Base-by-base conservation (phyloP, 2,797 vertebrate species). In the Sebastes melanostomus region DNA sequence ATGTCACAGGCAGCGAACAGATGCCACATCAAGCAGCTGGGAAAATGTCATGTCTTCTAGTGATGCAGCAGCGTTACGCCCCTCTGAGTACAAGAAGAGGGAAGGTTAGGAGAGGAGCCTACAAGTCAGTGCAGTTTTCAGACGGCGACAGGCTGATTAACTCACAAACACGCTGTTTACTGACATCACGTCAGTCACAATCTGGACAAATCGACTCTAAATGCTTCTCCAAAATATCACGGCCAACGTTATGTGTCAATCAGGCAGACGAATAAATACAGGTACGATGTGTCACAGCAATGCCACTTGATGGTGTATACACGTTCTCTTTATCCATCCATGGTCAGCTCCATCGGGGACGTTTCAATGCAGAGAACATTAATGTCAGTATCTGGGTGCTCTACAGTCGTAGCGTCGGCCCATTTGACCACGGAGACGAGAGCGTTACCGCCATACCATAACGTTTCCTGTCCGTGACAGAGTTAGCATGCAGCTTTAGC, bases 1-100 rank as follows among this genome's bases (percentile, higher is more conserved):
- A 91, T 90, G 90, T 88, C 88, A 90, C 68, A 36, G 30, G 4
- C 55, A 42, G 77, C 8, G 42, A 84, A 74, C 86, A 85, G 88
- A 85, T 86, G 81, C 74, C 88, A 75, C 80, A 84, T 75, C 60
- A 68, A 76, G 78, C 81, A 77, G 68, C 66, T 72, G 67, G 72
- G 78, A 77, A 89, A 91, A 92, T 90, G 88, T 89, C 89, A 90
- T 59, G 66, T 83, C 66, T 84, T 74, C 65, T 52, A 62, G 80
- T 72, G 79, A 83, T 72, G 85, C 42, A 73, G 66, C 78, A 63
- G 59, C 16, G 25, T 10, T 25, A 42, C 36, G 12, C 36, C 74
- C 77, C 78, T 72, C 52, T 36, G 85, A 85, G 75, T 34, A 59
- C 50, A 65, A 73, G 71, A 73, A n/a, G 68, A 91, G 77, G 29